Evolutionary conservation across 2,888 invertebrate species (phyloP).

Genomic region (Heliconius charithonia): DNA sequence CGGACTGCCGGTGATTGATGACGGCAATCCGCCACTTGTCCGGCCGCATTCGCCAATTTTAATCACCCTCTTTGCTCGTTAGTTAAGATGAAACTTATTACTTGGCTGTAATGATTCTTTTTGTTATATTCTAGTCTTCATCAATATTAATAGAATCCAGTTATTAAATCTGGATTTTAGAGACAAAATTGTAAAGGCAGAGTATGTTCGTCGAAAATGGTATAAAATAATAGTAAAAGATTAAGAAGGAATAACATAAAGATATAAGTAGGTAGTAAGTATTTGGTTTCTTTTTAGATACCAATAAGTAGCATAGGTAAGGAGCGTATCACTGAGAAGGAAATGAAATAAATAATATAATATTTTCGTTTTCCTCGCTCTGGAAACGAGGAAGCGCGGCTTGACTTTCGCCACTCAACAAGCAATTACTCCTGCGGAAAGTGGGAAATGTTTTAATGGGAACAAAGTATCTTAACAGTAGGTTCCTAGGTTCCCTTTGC

Average conservation of each 20-base stretch:
- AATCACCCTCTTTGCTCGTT: conserved; percentile 34
- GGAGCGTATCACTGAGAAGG: too few species aligned
- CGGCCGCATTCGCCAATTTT: conserved; percentile 50
- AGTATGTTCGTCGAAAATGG: not conserved
- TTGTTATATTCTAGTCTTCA: not conserved
- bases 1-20: conserved; percentile 75
- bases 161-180: not conserved
- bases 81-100: conserved; percentile 34
- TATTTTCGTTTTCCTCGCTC: too few species aligned
- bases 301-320: too few species aligned
- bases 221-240: not conserved
- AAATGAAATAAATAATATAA: too few species aligned
- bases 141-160: not conserved
- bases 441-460: too few species aligned
- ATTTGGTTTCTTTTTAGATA: too few species aligned
- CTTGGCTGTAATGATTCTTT: not conserved
- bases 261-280: not conserved
- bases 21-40: conserved; percentile 75
- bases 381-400: too few species aligned
- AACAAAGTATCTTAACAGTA: too few species aligned
- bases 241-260: not conserved
- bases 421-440: too few species aligned
- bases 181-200: not conserved
- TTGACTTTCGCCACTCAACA: too few species aligned
- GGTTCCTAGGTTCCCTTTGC: too few species aligned